A percentile compares a stretch with the other conserved stretches of the same genome.
These are phyloP conservation scores for Capreolus pygargus DNA, from an alignment of 2,113 vertebrate genomes.

Conservation along the genomic window DNA sequence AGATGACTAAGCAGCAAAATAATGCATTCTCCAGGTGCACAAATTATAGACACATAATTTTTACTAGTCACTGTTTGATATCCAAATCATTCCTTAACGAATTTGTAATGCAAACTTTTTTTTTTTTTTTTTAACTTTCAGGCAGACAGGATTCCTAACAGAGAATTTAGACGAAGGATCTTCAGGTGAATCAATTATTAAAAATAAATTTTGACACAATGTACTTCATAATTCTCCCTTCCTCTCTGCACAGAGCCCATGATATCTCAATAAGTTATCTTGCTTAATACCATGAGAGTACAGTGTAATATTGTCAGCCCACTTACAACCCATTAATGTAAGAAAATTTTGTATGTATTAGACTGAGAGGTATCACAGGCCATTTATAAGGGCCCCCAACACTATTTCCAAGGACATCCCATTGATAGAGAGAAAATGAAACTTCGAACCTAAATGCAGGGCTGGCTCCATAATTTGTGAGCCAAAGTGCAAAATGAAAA, in stretches of 20 bases:
- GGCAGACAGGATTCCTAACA: not conserved
- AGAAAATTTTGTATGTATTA: not conserved
- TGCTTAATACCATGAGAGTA: not conserved
- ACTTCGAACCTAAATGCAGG: not conserved
- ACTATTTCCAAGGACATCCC: not conserved
- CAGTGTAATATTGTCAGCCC: not conserved
- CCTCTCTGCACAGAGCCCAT: not conserved
- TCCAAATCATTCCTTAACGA: not conserved
- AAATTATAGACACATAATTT: not conserved
- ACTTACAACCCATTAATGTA: not conserved
- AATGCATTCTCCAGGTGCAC: not conserved
- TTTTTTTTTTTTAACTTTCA: not conserved
- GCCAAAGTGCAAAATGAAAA: not conserved
- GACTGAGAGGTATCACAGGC: not conserved
- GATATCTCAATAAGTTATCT: not conserved
- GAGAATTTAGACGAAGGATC: not conserved
- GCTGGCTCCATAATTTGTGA: not conserved
- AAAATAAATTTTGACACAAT: not conserved
- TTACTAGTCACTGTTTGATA: not conserved
- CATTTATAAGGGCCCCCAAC: not conserved
- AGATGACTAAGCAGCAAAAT: not conserved
- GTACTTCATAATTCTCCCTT: not conserved
- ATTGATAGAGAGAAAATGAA: not conserved
- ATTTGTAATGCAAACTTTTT: not conserved
- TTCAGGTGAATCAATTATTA: not conserved